A percentile compares a stretch with the other conserved stretches of the same genome.
Evolutionary conservation across 2,888 invertebrate species (phyloP).

Genomic region (Chaitophorus viminalis): DNA sequence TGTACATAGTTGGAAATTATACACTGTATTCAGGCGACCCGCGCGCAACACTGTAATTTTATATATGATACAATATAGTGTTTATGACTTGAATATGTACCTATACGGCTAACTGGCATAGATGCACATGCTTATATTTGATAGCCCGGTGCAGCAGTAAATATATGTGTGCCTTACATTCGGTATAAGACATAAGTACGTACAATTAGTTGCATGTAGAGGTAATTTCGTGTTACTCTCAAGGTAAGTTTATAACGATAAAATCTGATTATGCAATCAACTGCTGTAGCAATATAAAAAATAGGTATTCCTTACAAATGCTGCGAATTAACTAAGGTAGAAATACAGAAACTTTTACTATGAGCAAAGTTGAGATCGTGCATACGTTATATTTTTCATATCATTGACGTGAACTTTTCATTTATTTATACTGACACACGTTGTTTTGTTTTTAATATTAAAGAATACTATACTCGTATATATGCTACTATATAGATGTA

Average conservation of each 20-base stretch:
- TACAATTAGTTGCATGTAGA: neutral
- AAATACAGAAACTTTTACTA: neutral
- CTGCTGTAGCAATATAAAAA: too few species aligned
- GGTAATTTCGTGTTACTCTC: neutral
- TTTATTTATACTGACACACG: neutral
- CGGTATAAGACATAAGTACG: too few species aligned
- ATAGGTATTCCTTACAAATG: neutral
- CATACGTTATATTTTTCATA: neutral
- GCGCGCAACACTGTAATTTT: too few species aligned
- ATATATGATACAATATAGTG: too few species aligned
- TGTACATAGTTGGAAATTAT: too few species aligned
- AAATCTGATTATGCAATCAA: neutral
- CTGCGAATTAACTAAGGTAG: neutral
- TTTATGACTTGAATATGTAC: too few species aligned
- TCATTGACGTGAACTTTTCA: neutral
- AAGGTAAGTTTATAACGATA: neutral
- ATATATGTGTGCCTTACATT: too few species aligned
- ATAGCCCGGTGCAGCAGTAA: too few species aligned
- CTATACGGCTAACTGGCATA: too few species aligned
- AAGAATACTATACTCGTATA: too few species aligned
- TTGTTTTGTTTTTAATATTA: neutral
- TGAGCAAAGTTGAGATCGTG: neutral
- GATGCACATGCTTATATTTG: neutral
- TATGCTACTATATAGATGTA: neutral
- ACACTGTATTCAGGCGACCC: too few species aligned